Base-by-base conservation (phyloP, 2,888 invertebrate genomes). In the Diplazon laetatorius region DNA sequence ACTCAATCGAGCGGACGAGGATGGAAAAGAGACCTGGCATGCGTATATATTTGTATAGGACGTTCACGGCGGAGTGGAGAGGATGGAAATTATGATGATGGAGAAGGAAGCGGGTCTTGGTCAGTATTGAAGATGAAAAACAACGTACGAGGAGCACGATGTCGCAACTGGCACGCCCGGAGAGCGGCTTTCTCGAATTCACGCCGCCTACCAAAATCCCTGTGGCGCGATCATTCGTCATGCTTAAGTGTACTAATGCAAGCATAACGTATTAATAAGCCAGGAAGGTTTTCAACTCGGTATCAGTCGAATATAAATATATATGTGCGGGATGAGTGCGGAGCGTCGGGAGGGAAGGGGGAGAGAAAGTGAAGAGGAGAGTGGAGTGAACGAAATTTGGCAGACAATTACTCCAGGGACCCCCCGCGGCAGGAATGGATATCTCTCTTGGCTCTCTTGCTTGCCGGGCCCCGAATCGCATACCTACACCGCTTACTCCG, bases 191-290 rank as follows among this genome's bases (percentile, higher is more conserved):
- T 80, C 30, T 5, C 71, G 77, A 83, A 80, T 79, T 80, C 75
- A 82, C 72, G 80, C 77, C 69, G 65, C 83, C 85, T 84, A 85
- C 86, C 83, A 87, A 86, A 86, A 88, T 88, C 87, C 87, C 85
- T 84, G 85, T 85, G 82, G 82, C 86, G 86, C 84, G 85, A 85
- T 85, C 89, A 89, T 90, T 89, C 88, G 88, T 90, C 89, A 90
- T 90, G 89, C 88, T 90, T 89, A 90, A 88, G 87, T 86, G 86
- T 87, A 89, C 88, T 89, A 89, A 90, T 89, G 88, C 89, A 89
- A 89, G 89, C 88, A 86, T 87, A 88, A 88, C 89, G 89, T 89
- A 90, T 90, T 90, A 89, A 90, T 90, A 89, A 89, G 87, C 86
- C 87, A 83, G 80, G 66, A 69, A 79, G 78, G 80, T 81, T 83